Base-by-base conservation (phyloP, 2,888 invertebrate genomes). In the Pollenia labialis region DNA sequence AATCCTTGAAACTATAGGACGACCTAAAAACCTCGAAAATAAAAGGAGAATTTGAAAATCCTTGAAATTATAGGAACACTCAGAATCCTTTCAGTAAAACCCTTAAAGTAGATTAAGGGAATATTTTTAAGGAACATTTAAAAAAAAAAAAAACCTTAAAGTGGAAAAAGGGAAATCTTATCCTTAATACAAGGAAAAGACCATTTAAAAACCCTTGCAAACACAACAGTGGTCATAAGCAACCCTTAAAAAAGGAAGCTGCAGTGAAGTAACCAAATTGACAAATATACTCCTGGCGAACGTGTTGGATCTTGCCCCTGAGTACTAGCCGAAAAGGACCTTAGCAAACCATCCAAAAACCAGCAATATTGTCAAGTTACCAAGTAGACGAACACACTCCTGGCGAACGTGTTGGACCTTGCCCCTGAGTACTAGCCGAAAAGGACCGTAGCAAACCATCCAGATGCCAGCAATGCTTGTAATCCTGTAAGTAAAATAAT, bases 381-480 rank as follows among this genome's bases (percentile, higher is more conserved):
- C n/a, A n/a, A n/a, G n/a, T n/a, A n/a, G n/a, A n/a, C n/a, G n/a
- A n/a, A n/a, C n/a, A n/a, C n/a, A n/a, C n/a, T n/a, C n/a, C n/a
- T n/a, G n/a, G n/a, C n/a, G n/a, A n/a, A n/a, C n/a, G n/a, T n/a
- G n/a, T n/a, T n/a, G n/a, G n/a, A n/a, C n/a, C n/a, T n/a, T n/a
- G n/a, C n/a, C n/a, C n/a, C n/a, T n/a, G n/a, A 12, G 48, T 23
- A 23, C 23, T 23, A 23, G 32, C 32, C 32, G 32, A 32, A 32
- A 32, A 32, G 50, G n/a, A 14, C 60, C 16, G 4, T 62, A 62
- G 62, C 62, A 62, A 62, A 64, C 62, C 62, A 16, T 54, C 52
- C 52, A 52, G 52, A 64, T 1, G 16, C 62, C 44, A 64, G 62
- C 44, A 62, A 62, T 62, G 62, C 42, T 62, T 62, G 42, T 62